Conservation (phyloP, 2,888 invertebrate genomes). For the Drosophila subquinaria region DNA sequence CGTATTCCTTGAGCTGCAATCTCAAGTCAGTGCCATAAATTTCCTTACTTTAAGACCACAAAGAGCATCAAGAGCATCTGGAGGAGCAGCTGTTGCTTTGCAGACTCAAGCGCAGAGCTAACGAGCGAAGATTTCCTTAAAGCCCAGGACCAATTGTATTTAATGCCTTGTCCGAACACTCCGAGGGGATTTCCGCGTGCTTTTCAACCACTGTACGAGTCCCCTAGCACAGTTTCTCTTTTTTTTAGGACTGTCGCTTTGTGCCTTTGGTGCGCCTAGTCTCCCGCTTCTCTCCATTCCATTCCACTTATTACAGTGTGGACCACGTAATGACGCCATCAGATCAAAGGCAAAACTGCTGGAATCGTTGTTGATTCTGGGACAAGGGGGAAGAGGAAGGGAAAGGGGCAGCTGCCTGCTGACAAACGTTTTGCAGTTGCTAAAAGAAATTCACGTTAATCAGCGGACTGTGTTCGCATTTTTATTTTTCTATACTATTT, state of each 20-base stretch:
- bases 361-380: slow-evolving; percentile 11
- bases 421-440: slow-evolving; percentile 25
- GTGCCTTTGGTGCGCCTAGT: slow-evolving; percentile 64
- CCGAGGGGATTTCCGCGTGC: slow-evolving; percentile 44
- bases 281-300: slow-evolving; percentile 19
- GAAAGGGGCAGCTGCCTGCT: background rate
- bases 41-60: slow-evolving; percentile 55
- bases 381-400: background rate
- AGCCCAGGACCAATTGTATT: slow-evolving; percentile 69
- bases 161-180: slow-evolving; percentile 65
- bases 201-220: slow-evolving; percentile 28
- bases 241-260: slow-evolving; percentile 50
- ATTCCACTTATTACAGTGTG: slow-evolving; percentile 56
- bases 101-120: slow-evolving; percentile 43
- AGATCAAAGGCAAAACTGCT: slow-evolving; percentile 65
- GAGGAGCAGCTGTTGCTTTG: slow-evolving; percentile 55
- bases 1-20: slow-evolving; percentile 40
- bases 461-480: slow-evolving; percentile 30
- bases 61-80: slow-evolving; percentile 41
- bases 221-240: slow-evolving; percentile 38
- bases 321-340: slow-evolving; percentile 63
- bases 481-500: slow-evolving; percentile 15
- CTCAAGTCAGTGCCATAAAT: slow-evolving; percentile 45
- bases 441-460: slow-evolving; percentile 35
- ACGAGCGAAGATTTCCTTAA: slow-evolving; percentile 67